Evolutionary conservation across 1,140 invertebrate genomes (phyloP).

Genomic region (Propsilocerus akamusi): DNA sequence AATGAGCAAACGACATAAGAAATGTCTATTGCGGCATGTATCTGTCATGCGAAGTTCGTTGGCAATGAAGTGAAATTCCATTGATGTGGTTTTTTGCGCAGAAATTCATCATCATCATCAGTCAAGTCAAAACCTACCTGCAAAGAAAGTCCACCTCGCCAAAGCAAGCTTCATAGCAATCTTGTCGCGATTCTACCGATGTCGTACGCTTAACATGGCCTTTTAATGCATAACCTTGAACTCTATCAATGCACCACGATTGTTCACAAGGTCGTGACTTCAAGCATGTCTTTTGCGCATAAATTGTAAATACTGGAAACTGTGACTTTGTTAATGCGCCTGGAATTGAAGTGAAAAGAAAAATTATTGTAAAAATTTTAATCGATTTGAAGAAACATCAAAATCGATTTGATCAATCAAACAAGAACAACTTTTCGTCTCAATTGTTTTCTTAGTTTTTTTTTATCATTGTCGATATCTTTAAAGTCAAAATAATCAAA

Average conservation of each 20-base stretch:
- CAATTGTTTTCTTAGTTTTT: too few relatives aligned
- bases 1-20: too few relatives aligned
- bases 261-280: conserved; percentile 67
- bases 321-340: conserved; percentile 76
- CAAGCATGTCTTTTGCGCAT: conserved; percentile 83
- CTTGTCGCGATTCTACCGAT: conserved; percentile 51
- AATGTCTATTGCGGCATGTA: too few relatives aligned
- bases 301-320: conserved; percentile 88
- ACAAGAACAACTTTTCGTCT: too few relatives aligned
- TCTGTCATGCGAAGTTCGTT: too few relatives aligned
- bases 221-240: conserved; percentile 60
- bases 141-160: conserved; percentile 75
- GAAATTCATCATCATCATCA: too few relatives aligned
- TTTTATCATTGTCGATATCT: too few relatives aligned
- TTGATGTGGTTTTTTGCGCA: too few relatives aligned
- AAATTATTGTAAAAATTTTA: neutral
- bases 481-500: too few relatives aligned
- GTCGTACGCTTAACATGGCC: conserved; percentile 50
- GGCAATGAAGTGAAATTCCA: too few relatives aligned
- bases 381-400: neutral
- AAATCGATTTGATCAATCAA: too few relatives aligned
- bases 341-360: conserved; percentile 21
- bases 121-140: conserved; percentile 58
- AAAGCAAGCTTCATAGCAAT: conserved; percentile 74
- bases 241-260: conserved; percentile 83